Evolutionary conservation across 2,113 vertebrate genomes (phyloP).

Genomic region (Erinaceus europaeus): DNA sequence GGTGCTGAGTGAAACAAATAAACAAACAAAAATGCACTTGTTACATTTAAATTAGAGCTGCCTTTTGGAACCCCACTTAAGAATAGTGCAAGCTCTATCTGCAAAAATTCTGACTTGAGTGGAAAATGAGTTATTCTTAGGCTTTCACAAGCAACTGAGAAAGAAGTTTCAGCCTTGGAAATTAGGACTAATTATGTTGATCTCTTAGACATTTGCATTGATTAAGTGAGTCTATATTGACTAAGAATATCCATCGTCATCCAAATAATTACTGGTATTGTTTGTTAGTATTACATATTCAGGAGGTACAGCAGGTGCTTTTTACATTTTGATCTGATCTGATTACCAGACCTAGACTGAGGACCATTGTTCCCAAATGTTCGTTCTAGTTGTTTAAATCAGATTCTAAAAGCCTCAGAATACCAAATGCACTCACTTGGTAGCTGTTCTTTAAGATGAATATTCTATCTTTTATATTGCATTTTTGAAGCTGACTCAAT

Average conservation of each 20-base stretch:
- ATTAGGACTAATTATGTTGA: conserved; percentile 17
- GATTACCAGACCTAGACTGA: not conserved
- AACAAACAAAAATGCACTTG: not conserved
- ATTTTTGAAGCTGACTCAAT: conserved; percentile 32
- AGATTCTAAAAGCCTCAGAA: conserved; percentile 13
- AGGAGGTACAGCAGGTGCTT: not conserved
- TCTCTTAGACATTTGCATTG: not conserved
- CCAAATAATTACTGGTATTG: not conserved
- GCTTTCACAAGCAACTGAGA: conserved; percentile 8
- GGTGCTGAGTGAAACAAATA: not conserved
- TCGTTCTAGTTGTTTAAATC: not conserved
- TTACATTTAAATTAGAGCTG: conserved; percentile 22
- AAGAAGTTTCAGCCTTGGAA: conserved; percentile 7
- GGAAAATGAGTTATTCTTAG: conserved; percentile 45
- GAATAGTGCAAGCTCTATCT: conserved; percentile 31
- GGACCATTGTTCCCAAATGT: not conserved
- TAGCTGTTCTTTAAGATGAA: conserved; percentile 3
- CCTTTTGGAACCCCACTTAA: conserved; percentile 27
- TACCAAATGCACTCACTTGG: not conserved
- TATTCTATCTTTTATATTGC: not conserved
- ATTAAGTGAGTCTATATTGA: not conserved
- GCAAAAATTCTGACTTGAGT: conserved; percentile 31
- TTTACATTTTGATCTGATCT: not conserved
- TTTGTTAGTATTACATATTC: not conserved
- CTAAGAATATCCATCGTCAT: not conserved